A percentile compares a stretch with the other conserved stretches of the same genome.
Evolutionary conservation across 2,113 vertebrate genomes (phyloP).

Genomic region (Hippoglossus stenolepis): DNA sequence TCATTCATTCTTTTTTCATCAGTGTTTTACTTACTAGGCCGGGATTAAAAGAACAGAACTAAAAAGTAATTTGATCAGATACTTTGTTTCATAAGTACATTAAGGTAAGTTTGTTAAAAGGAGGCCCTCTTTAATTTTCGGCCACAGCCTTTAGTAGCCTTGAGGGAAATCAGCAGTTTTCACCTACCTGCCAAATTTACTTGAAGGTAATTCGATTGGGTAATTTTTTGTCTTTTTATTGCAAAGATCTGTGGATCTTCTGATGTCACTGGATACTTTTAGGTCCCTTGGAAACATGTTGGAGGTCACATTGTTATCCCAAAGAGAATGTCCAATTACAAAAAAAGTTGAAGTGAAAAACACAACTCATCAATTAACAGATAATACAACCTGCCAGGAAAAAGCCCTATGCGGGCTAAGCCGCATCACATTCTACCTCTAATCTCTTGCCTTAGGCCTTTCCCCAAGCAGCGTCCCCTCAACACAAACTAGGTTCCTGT

Average conservation of each 20-base stretch:
- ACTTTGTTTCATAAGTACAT: neutral
- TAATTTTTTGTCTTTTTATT: neutral
- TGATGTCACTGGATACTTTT: neutral
- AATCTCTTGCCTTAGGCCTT: conserved; percentile 65
- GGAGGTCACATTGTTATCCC: conserved; percentile 10
- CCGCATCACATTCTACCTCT: conserved; percentile 53
- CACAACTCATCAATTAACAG: conserved; percentile 49
- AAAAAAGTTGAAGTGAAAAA: conserved; percentile 29
- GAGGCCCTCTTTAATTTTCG: neutral
- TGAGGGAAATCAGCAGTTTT: conserved; percentile 1
- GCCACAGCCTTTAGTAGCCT: conserved; percentile 5
- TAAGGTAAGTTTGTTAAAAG: conserved; percentile 12
- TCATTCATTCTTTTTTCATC: neutral
- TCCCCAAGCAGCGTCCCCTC: conserved; percentile 52
- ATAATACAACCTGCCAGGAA: conserved; percentile 28
- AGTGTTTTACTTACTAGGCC: neutral
- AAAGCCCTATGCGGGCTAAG: conserved; percentile 38
- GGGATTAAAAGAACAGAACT: neutral
- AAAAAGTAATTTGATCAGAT: conserved; percentile 5
- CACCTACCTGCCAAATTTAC: neutral
- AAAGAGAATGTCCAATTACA: neutral
- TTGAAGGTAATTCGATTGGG: neutral
- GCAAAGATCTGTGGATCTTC: neutral
- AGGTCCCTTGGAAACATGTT: conserved; percentile 4
- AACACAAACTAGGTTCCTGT: conserved; percentile 58